Evolutionary conservation across 2,797 vertebrate species (phyloP).

Genomic region (Nasua narica): DNA sequence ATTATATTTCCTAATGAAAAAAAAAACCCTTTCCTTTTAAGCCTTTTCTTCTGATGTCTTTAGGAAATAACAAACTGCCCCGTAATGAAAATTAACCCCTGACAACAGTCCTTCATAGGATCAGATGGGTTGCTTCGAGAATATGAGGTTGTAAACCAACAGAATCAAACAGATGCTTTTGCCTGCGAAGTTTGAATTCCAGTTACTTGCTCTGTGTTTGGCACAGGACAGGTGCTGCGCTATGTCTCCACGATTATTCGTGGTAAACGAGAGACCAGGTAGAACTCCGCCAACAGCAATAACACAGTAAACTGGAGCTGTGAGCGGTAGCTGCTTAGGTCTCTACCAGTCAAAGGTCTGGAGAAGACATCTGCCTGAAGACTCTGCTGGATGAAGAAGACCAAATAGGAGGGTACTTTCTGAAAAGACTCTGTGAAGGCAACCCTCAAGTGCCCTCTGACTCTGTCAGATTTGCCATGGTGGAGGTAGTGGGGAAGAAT

Average conservation of each 20-base stretch:
- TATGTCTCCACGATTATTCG: rapidly evolving
- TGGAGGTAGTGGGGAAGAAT: not conserved
- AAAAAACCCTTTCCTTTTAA: not conserved
- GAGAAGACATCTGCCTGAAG: not conserved
- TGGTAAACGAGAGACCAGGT: not conserved
- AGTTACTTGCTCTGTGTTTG: not conserved
- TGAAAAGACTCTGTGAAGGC: not conserved
- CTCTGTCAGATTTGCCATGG: rapidly evolving
- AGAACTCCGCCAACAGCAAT: not conserved
- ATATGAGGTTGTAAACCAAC: not conserved
- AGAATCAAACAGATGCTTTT: not conserved
- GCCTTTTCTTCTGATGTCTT: not conserved
- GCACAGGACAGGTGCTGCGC: not conserved
- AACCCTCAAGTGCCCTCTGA: not conserved
- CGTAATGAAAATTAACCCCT: not conserved
- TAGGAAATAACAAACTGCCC: not conserved
- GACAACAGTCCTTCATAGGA: not conserved
- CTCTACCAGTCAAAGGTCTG: not conserved
- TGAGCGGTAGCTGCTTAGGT: not conserved
- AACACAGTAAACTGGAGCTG: no score
- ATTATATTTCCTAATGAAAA: not conserved
- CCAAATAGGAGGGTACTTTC: not conserved
- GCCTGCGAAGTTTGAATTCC: not conserved
- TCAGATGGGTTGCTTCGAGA: not conserved
- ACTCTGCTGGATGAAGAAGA: not conserved